Evolutionary conservation across 2,113 vertebrate species (phyloP).

Genomic region (Saccopteryx leptura): DNA sequence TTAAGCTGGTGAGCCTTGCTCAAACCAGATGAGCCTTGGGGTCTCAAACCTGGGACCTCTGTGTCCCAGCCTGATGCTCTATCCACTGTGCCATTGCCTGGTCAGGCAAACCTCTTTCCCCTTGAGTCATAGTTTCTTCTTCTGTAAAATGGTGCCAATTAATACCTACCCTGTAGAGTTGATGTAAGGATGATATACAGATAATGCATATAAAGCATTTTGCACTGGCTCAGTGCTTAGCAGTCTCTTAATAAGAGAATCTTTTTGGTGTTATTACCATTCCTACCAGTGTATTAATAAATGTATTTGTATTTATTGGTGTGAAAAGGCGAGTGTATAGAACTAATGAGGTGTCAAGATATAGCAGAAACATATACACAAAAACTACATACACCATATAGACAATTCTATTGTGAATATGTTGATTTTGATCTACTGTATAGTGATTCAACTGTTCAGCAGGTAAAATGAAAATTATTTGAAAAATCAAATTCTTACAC

Average conservation of each 20-base stretch:
- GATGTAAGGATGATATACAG: not conserved
- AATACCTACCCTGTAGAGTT: not conserved
- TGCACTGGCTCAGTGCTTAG: not conserved
- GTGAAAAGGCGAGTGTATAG: not conserved
- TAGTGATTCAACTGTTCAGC: not conserved
- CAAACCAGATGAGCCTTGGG: no score
- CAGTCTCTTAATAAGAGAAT: not conserved
- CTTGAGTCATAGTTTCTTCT: not conserved
- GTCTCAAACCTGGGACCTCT: no score
- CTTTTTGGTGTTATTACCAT: no score
- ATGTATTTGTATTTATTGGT: not conserved
- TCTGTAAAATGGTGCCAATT: slow-evolving; percentile 3
- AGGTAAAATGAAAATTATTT: slow-evolving; percentile 40
- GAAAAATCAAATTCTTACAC: slow-evolving; percentile 31
- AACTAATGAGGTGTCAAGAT: not conserved
- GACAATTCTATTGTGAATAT: not conserved
- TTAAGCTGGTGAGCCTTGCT: no score
- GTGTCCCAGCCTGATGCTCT: no score
- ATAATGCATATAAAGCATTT: not conserved
- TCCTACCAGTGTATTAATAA: not conserved
- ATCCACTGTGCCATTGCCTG: no score
- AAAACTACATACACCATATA: not conserved
- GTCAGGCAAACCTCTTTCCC: no score
- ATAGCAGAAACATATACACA: not conserved
- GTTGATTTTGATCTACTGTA: not conserved